Evolutionary conservation across 2,797 vertebrate species (phyloP), one percentile per base, ranked within the genome.

Genomic region (Chrosomus eos): DNA sequence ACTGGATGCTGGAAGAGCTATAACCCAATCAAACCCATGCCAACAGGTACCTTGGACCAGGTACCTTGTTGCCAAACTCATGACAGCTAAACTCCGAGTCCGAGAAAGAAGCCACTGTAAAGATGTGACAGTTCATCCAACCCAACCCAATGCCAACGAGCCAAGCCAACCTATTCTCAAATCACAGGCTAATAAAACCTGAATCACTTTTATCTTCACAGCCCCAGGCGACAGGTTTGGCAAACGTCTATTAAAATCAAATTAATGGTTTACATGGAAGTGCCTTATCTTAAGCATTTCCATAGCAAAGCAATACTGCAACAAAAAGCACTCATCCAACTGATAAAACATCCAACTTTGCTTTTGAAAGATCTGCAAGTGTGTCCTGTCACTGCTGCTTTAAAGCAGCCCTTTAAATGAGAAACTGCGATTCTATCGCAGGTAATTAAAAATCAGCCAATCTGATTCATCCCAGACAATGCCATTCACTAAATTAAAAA

Each of bases 391-490:
- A 79, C 45, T 9, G 10, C 3, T 26, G 80, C 80, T 86, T 87
- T 77, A 88, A 86, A 85, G 23, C 48, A 55, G 31, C 68, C 68
- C 48, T 81, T 82, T 81, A 89, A 89, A 82, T 85, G 78, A 77
- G 81, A 88, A 88, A 81, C 36, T 43, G 67, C 19, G 87, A 89
- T 87, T 64, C 11, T 89, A 91, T 90, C 85, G 5, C 43, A 80
- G 16, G 82, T 86, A 89, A 89, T 89, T 89, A 88, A 87, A 89
- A 86, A 86, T 31, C 33, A 33, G 81, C 31, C 81, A 38, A 81
- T 77, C 67, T 89, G 78, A 89, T 87, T 84, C 79, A 71, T 68
- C n/a, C 36, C 36, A 82, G 76, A 86, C 82, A 83, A 84, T 84
- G 62, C 7, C n/a, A 71, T 38, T 67, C 80, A 87, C 60, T 81